Evolutionary conservation across 1,140 invertebrate species (phyloP).

Genomic region (Pantala flavescens): DNA sequence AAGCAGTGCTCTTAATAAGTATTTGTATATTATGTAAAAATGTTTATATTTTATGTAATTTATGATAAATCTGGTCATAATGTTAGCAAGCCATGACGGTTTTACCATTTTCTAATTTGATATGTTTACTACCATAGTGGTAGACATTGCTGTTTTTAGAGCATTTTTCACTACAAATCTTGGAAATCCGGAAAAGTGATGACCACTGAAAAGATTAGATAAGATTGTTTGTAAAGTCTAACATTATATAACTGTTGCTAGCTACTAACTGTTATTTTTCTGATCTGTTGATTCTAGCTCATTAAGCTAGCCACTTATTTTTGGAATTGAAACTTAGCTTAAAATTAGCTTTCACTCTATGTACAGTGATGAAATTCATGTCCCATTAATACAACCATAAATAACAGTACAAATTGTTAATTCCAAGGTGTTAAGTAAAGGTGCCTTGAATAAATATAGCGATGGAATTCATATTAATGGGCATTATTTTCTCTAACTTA

Average conservation of each 20-base stretch:
- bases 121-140: neutral
- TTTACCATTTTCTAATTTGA: neutral
- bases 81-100: slow-evolving; percentile 4
- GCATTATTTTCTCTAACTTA: neutral
- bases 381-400: neutral
- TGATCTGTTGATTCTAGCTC: neutral
- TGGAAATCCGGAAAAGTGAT: too few species aligned
- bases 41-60: neutral
- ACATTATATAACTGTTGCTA: neutral
- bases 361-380: neutral
- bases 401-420: slow-evolving; percentile 10
- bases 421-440: neutral
- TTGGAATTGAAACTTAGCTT: neutral
- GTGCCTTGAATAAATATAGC: neutral
- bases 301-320: neutral
- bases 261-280: slow-evolving; percentile 2
- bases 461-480: neutral
- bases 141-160: too few species aligned
- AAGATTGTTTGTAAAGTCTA: neutral
- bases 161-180: too few species aligned
- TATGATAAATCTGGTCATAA: slow-evolving; percentile 8
- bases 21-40: slow-evolving; percentile 11
- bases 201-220: neutral
- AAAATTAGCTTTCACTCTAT: neutral
- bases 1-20: neutral